Evolutionary conservation across 2,797 vertebrate genomes (phyloP), one percentile per base, ranked within the genome.

Genomic region (Vespertilio murinus): DNA sequence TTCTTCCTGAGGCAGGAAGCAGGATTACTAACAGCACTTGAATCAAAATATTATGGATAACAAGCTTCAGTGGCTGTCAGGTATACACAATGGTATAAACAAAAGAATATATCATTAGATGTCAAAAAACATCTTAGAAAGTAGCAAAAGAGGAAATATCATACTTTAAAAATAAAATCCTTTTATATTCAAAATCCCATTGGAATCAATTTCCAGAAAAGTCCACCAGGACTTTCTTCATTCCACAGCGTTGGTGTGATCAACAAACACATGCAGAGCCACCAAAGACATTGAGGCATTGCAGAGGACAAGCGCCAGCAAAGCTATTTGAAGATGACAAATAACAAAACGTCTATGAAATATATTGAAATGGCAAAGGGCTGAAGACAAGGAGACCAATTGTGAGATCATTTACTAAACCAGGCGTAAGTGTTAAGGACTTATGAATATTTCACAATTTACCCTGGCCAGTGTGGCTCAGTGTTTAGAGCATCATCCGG

Each of bases 131-230:
- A 71, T 77, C 64, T 82, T 86, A 33, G 82, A 92, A 83, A 91
- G 42, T 23, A n/a, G 18, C 79, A 54, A 12, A 30, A 91, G 65
- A 82, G 30, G 70, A 83, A 91, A 65, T 80, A 8, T 20, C 79
- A 5, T 88, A 30, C 10, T 83, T 56, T 5, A 81, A 40, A 88
- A 95, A 81, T 73, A 78, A 93, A 91, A 79, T 45, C 81, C 17
- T 49, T n/a, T 47, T 92, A 52, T 28, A 35, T 75, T 86, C 40
- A 84, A 88, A 90, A 83, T 52, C 14, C 11, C 65, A 28, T 25
- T 28, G 33, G 25, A 71, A 95, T 90, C 49, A 65, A 25, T 73
- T 86, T 71, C 90, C 38, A 86, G 86, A 91, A 94, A 94, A 69
- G 8, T 45, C 82, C 40, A 71, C 13, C 22, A 59, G 35, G 23